Evolutionary conservation across 2,888 invertebrate species (phyloP).

Genomic region (Pandemis cinnamomeana): DNA sequence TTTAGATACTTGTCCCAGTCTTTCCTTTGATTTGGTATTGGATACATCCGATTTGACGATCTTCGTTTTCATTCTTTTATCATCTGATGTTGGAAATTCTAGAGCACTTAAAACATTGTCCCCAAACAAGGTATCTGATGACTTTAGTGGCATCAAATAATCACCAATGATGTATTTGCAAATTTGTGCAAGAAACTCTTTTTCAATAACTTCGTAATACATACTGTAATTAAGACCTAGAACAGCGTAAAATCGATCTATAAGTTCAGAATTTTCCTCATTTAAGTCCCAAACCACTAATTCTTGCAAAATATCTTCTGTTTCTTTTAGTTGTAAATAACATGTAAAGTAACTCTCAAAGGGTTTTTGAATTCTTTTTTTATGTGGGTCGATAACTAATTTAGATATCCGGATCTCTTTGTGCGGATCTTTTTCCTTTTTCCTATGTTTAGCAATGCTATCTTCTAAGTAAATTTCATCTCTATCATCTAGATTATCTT

Average conservation of each 20-base stretch:
- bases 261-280: constrained; percentile 74
- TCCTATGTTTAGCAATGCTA: constrained; percentile 67
- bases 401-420: constrained; percentile 74
- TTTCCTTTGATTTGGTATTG: constrained; percentile 63
- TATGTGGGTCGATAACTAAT: constrained; percentile 81
- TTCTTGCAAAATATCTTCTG: constrained; percentile 73
- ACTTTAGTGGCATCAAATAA: constrained; percentile 61
- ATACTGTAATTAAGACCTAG: constrained; percentile 85
- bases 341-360: constrained; percentile 85
- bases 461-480: constrained; percentile 76
- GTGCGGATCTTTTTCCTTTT: constrained; percentile 67
- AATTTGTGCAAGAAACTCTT: constrained; percentile 78
- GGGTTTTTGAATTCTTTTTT: constrained; percentile 58
- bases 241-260: constrained; percentile 85
- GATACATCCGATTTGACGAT: constrained; percentile 66
- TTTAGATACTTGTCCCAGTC: constrained; percentile 60
- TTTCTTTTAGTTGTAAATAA: constrained; percentile 80
- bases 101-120: constrained; percentile 65
- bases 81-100: constrained; percentile 68
- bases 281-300: constrained; percentile 71
- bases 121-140: constrained; percentile 72
- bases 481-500: constrained; percentile 62
- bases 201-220: constrained; percentile 84
- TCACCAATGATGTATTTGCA: constrained; percentile 80
- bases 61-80: constrained; percentile 70